Conservation (phyloP, 2,113 vertebrate genomes). For the Brachirus orientalis region DNA sequence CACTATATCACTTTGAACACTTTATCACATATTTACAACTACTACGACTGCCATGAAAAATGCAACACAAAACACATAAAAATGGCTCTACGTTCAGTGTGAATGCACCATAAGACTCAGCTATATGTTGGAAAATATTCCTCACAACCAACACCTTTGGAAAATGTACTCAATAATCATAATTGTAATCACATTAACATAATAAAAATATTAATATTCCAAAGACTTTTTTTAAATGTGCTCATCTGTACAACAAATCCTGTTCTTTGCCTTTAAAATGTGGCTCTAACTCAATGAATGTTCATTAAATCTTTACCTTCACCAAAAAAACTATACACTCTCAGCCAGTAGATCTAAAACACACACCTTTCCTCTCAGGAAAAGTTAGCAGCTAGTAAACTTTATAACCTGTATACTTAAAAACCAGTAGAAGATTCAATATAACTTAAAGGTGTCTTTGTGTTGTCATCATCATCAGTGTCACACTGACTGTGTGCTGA, state of each 20-base stretch:
- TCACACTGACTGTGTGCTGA: constrained; percentile 31
- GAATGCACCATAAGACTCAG: too few relatives aligned
- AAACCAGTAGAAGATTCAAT: constrained; percentile 38
- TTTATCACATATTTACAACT: too few relatives aligned
- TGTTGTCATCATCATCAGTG: background rate
- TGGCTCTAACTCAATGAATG: background rate
- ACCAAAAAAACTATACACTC: constrained; percentile 52
- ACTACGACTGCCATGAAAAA: too few relatives aligned
- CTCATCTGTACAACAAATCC: constrained; percentile 11
- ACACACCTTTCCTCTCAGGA: constrained; percentile 73
- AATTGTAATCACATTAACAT: constrained; percentile 3
- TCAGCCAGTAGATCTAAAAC: constrained; percentile 51
- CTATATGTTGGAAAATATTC: too few relatives aligned
- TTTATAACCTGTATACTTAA: constrained; percentile 56
- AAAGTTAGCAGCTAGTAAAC: constrained; percentile 89
- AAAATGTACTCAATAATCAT: background rate
- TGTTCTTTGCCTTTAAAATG: background rate
- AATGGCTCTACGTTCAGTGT: too few relatives aligned
- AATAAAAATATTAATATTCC: background rate
- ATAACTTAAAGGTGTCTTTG: constrained; percentile 74
- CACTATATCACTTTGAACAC: too few relatives aligned
- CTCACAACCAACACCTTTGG: too few relatives aligned
- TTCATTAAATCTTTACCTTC: too few relatives aligned
- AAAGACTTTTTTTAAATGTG: background rate
- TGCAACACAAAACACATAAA: too few relatives aligned